phyloP scores from a whole-genome alignment of 2,888 invertebrate genomes.

The Watsonalla binaria region DNA sequence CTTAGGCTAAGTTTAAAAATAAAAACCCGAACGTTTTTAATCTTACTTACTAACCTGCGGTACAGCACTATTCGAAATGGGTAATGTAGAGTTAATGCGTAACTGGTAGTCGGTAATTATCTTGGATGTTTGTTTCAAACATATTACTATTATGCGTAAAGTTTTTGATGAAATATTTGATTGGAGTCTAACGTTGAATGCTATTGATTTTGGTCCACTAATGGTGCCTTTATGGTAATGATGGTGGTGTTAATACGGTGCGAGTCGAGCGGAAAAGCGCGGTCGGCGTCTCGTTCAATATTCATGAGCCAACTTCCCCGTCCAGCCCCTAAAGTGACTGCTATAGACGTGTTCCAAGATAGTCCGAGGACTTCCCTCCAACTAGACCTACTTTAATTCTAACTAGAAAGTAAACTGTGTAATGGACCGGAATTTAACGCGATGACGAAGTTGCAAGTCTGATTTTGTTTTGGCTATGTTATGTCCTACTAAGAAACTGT shows the following conservation, averaged over 20 bases:
- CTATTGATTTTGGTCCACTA: conserved; percentile 50
- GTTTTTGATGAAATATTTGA: background rate
- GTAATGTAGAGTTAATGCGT: no score
- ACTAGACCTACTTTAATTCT: background rate
- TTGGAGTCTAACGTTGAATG: conserved; percentile 13
- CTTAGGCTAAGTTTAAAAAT: no score
- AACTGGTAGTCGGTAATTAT: no score
- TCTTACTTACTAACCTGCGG: no score
- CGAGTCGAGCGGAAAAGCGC: conserved; percentile 39
- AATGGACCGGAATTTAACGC: background rate
- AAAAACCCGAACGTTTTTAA: no score
- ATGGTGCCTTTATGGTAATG: conserved; percentile 50
- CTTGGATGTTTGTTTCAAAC: no score
- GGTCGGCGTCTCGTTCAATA: conserved; percentile 52
- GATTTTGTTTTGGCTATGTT: no score
- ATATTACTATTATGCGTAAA: background rate
- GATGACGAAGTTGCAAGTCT: no score
- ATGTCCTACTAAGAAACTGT: no score
- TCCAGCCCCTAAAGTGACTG: conserved; percentile 31
- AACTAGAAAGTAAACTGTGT: background rate
- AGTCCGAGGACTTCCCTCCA: background rate
- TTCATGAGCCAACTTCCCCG: conserved; percentile 63
- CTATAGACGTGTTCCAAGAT: conserved; percentile 1
- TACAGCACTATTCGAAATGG: no score
- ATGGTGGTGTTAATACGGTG: conserved; percentile 47